Conservation (phyloP, 2,797 vertebrate species). For the Poecilia gillii region DNA sequence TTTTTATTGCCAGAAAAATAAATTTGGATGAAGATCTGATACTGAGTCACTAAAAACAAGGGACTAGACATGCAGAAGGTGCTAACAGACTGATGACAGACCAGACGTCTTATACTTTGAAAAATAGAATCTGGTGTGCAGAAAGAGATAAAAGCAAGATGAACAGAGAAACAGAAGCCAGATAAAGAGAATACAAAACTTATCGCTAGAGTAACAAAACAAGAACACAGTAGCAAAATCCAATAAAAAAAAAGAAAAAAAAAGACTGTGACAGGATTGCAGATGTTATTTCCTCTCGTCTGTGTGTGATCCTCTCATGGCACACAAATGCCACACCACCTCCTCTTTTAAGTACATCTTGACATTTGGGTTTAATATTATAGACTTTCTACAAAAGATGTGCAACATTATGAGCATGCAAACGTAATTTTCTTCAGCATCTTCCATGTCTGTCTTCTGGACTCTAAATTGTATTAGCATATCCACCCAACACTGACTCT, state of each 20-base stretch:
- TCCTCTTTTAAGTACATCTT: not conserved
- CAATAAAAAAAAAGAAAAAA: not conserved
- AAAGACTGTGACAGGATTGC: not conserved
- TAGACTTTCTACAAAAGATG: not conserved
- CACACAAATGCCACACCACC: not conserved
- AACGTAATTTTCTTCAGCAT: not conserved
- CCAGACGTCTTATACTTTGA: not conserved
- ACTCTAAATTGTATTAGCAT: not conserved
- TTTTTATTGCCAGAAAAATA: not conserved
- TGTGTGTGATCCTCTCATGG: not conserved
- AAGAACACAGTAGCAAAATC: not conserved
- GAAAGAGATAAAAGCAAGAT: not conserved
- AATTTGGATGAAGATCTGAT: not conserved
- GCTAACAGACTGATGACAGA: not conserved
- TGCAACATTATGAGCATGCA: not conserved
- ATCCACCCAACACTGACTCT: not conserved
- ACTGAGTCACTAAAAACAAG: not conserved
- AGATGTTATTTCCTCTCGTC: not conserved
- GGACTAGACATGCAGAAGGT: not conserved
- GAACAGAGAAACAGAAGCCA: not conserved
- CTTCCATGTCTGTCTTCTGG: not conserved
- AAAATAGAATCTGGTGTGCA: not conserved
- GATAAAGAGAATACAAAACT: not conserved
- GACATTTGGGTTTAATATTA: not conserved
- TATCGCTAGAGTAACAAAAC: not conserved